These are phyloP conservation scores for Pelobates fuscus DNA, from an alignment of 2,113 vertebrate species.

Conservation along the genomic window DNA sequence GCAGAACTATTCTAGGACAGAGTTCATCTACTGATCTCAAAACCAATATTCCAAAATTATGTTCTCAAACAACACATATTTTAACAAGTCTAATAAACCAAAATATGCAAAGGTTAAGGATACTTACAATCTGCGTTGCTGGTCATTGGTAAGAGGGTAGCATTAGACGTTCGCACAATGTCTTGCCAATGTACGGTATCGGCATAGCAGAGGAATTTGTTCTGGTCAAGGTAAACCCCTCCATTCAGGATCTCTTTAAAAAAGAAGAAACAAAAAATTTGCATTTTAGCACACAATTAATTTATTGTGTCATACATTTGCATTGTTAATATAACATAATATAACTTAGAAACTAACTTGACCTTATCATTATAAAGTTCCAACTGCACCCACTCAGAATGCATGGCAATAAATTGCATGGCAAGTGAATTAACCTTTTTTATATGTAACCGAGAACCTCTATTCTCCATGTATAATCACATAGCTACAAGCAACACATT, in stretches of 20 bases:
- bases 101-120: conserved; percentile 22
- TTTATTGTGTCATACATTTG: background rate
- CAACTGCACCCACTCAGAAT: background rate
- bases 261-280: conserved; percentile 48
- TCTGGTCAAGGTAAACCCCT: conserved; percentile 94
- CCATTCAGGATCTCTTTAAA: conserved; percentile 90
- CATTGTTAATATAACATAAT: conserved; percentile 6
- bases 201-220: conserved; percentile 92
- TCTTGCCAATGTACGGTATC: conserved; percentile 97
- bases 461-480: background rate
- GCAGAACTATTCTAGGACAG: too few relatives aligned
- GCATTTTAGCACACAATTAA: conserved; percentile 38
- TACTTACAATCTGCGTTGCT: conserved; percentile 93
- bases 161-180: conserved; percentile 90
- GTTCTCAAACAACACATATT: too few relatives aligned
- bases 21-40: background rate
- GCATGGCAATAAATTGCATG: conserved; percentile 10
- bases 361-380: background rate
- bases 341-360: background rate
- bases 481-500: background rate
- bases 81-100: too few relatives aligned
- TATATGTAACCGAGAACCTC: background rate
- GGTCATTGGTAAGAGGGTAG: conserved; percentile 90
- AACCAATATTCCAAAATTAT: conserved; percentile 25
- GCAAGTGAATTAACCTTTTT: conserved; percentile 26